These are phyloP conservation scores for Pristionchus arcanus DNA, from an alignment of 2,888 invertebrate genomes.

Conservation along the genomic window DNA sequence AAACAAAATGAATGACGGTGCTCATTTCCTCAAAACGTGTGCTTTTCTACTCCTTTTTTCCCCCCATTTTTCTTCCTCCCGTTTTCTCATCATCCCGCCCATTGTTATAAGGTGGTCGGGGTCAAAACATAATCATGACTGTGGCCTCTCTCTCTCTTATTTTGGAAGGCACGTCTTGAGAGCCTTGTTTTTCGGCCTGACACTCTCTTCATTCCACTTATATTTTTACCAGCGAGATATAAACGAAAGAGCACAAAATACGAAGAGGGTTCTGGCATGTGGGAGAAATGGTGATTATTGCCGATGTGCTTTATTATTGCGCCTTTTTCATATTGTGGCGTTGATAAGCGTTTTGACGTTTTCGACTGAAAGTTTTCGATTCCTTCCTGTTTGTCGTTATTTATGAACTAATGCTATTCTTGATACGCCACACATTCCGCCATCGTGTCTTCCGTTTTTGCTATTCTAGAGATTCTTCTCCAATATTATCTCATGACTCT, in stretches of 20 bases:
- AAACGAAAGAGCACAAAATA: background rate
- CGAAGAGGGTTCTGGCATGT: background rate
- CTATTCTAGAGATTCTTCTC: no score
- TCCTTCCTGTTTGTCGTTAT: background rate
- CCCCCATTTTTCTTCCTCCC: background rate
- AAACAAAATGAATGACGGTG: no score
- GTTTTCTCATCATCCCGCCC: background rate
- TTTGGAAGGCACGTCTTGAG: background rate
- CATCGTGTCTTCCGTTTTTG: no score
- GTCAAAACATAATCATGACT: slow-evolving; percentile 26
- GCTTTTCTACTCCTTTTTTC: background rate
- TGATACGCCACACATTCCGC: no score
- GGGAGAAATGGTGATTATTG: background rate
- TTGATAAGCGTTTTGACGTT: background rate
- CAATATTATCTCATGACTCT: no score
- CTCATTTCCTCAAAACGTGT: background rate
- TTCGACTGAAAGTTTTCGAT: no score
- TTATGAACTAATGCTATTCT: background rate
- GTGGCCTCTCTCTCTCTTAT: background rate
- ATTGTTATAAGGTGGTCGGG: background rate
- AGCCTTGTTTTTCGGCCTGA: background rate
- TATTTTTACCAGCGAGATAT: background rate
- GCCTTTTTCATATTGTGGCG: background rate
- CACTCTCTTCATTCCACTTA: background rate
- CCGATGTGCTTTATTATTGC: background rate